phyloP scores from a whole-genome alignment of 35 echinoderm and acorn worm genomes.

The Ophiothrix spiculata region DNA sequence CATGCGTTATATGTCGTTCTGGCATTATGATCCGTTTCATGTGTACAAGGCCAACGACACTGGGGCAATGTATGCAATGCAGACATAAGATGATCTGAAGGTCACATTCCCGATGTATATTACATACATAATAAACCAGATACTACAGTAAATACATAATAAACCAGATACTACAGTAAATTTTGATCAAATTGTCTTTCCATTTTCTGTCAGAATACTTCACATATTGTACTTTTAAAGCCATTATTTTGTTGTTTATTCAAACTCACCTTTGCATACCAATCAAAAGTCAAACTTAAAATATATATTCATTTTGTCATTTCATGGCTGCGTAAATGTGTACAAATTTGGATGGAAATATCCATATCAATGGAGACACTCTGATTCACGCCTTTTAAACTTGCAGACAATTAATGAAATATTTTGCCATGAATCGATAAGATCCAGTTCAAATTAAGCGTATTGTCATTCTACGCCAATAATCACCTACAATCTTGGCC shows the following conservation, averaged over 20 bases:
- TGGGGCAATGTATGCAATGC: too few relatives aligned
- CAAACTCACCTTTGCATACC: too few relatives aligned
- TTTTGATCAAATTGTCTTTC: too few relatives aligned
- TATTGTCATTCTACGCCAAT: too few relatives aligned
- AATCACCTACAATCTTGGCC: too few relatives aligned
- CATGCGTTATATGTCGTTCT: not conserved
- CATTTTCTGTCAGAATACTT: too few relatives aligned
- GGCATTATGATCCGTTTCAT: slow-evolving; percentile 3
- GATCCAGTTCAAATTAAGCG: not conserved
- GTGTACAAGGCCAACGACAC: too few relatives aligned
- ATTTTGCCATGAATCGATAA: not conserved
- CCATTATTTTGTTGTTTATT: too few relatives aligned
- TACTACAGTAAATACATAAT: not conserved
- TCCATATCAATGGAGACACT: not conserved
- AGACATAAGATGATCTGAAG: too few relatives aligned
- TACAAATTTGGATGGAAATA: not conserved
- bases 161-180: too few relatives aligned
- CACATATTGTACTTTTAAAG: too few relatives aligned
- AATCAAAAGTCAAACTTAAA: too few relatives aligned
- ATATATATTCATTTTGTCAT: not conserved
- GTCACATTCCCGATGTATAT: not conserved
- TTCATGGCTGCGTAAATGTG: not conserved
- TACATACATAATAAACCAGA: not conserved
- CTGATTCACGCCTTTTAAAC: not conserved
- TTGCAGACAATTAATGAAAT: not conserved